A percentile compares a stretch with the other conserved stretches of the same genome.
phyloP scores from a whole-genome alignment of 2,888 invertebrate genomes.

The Scaeva pyrastri region DNA sequence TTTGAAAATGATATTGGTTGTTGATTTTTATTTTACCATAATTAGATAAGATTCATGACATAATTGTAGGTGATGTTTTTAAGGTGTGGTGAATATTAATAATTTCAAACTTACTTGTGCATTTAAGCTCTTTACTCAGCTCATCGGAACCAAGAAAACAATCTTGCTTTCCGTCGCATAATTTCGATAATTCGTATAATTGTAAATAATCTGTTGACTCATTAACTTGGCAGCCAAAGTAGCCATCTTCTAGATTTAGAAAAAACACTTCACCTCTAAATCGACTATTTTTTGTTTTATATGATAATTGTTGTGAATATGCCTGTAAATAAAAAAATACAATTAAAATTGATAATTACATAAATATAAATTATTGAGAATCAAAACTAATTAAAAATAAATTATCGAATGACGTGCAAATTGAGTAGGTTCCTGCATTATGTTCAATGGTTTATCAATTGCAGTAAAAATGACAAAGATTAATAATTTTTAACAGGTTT shows the following conservation, averaged over 20 bases:
- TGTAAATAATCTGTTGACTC: slow-evolving; percentile 97
- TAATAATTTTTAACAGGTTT: no score
- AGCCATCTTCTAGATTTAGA: slow-evolving; percentile 98
- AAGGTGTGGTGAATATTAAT: slow-evolving; percentile 3
- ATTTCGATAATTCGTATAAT: slow-evolving; percentile 96
- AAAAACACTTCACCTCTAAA: slow-evolving; percentile 97
- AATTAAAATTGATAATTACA: slow-evolving; percentile 11
- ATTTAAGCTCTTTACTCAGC: slow-evolving; percentile 94
- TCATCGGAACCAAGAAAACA: slow-evolving; percentile 97
- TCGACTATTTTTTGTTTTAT: slow-evolving; percentile 85
- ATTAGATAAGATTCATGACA: slow-evolving; percentile 2
- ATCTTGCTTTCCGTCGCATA: slow-evolving; percentile 95
- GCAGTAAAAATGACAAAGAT: no score
- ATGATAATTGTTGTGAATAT: slow-evolving; percentile 90
- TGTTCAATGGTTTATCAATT: background rate
- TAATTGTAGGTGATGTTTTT: background rate
- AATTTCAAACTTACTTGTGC: slow-evolving; percentile 90
- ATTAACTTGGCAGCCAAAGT: slow-evolving; percentile 98
- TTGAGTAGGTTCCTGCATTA: background rate
- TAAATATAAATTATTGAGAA: background rate
- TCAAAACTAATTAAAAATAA: slow-evolving; percentile 54
- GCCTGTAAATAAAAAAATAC: slow-evolving; percentile 79
- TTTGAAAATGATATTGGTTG: background rate
- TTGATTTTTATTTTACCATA: background rate
- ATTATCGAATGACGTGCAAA: slow-evolving; percentile 57